Evolutionary conservation across 2,113 vertebrate species (phyloP).

Genomic region (Chionis minor): DNA sequence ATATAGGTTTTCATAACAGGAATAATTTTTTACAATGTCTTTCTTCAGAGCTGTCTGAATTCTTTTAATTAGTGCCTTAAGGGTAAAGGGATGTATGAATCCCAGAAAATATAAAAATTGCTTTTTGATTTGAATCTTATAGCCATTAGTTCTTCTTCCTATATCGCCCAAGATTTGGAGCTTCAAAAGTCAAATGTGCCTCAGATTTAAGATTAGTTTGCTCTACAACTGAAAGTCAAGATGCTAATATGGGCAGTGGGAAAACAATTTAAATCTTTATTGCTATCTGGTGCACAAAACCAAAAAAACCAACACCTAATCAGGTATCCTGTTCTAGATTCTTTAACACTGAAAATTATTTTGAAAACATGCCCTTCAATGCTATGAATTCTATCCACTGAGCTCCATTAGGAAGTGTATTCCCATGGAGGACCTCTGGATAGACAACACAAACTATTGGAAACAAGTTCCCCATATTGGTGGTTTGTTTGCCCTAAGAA

Average conservation of each 20-base stretch:
- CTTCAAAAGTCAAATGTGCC: background rate
- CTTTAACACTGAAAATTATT: background rate
- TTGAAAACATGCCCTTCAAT: background rate
- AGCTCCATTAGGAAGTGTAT: background rate
- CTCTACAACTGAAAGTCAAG: background rate
- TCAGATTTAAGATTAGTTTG: background rate
- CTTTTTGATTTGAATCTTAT: background rate
- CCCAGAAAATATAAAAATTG: background rate
- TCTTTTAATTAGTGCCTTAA: background rate
- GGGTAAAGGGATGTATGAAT: background rate
- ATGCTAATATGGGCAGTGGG: background rate
- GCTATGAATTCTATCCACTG: background rate
- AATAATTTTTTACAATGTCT: background rate
- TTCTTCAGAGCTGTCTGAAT: background rate
- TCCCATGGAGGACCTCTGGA: background rate
- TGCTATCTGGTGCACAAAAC: background rate
- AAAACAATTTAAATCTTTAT: background rate
- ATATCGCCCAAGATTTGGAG: background rate
- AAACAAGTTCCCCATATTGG: background rate
- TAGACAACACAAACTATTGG: background rate
- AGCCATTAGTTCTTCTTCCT: background rate
- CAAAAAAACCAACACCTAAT: background rate
- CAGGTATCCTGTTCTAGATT: background rate
- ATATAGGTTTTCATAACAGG: background rate
- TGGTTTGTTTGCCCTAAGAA: background rate